Evolutionary conservation across 2,113 vertebrate species (phyloP), one percentile per base, ranked within the genome.

Genomic region (Actenoides hombroni): DNA sequence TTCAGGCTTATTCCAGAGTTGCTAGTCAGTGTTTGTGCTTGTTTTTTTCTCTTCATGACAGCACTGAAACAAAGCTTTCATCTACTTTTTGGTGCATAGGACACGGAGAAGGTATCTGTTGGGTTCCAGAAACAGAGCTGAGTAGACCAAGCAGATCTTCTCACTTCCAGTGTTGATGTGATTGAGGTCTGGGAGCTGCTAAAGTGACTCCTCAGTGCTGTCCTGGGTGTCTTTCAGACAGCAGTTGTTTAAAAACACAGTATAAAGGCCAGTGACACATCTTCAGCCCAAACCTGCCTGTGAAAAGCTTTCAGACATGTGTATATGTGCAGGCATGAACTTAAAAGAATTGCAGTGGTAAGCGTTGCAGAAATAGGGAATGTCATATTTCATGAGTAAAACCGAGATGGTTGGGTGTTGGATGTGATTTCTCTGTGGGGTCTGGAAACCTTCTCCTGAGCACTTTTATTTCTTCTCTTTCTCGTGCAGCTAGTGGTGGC

Each of bases 401-500:
- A 24, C 19, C 0, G 2, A n/a, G 17, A 10, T 28, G 29, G 17
- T 6, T 75, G 51, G 13, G 6, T 68, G 12, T 60, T 67, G 48
- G 37, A 6, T 80, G 46, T 42, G 48, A 64, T 85, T 87, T 90
- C n/a, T 77, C 1, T n/a, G 44, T 86, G 31, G 16, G 33, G 2
- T 81, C 67, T 93, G 71, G 59, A 78, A 78, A 37, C 67, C 18
- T 12, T 23, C n/a, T 88, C 39, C 35, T 93, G 40, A 88, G 25
- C 13, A 74, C 31, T 75, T 89, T 59, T 23, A n/a, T 56, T 73
- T 59, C 70, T 64, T 83, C 40, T 96, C 90, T 96, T 97, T 97
- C 42, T 96, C 68, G 61, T 98, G 60, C 97, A 99, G 99, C 99
- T 35, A 99, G 99, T 46, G 99, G 99, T 87, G 99, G 99, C 87